Conservation (phyloP, 2,797 vertebrate species). For the Xyrichtys novacula region DNA sequence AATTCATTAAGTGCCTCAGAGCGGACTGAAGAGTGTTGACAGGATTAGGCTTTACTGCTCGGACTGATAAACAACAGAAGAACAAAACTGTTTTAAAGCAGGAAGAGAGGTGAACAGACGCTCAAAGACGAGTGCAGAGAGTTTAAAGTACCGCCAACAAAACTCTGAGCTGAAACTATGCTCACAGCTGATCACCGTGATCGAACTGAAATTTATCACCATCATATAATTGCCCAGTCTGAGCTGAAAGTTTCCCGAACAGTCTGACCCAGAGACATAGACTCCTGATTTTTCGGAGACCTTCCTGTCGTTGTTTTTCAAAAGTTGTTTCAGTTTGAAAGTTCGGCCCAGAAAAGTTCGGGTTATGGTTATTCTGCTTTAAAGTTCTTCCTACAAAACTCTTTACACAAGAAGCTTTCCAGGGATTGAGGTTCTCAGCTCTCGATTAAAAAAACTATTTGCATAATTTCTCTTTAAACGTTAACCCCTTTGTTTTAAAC, state of each 20-base stretch:
- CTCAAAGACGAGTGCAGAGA: not conserved
- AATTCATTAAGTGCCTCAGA: conserved; percentile 19
- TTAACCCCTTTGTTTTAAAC: conserved; percentile 14
- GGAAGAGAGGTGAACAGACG: conserved; percentile 1
- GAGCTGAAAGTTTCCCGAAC: no score
- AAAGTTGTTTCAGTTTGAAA: not conserved
- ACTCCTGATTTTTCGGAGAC: not conserved
- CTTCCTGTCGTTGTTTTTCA: not conserved
- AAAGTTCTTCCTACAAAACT: not conserved
- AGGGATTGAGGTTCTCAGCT: not conserved
- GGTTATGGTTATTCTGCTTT: no score
- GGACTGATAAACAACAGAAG: conserved; percentile 5
- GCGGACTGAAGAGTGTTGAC: conserved; percentile 5
- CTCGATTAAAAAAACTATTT: conserved; percentile 7
- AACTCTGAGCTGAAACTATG: no score
- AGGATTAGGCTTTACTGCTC: conserved; percentile 8
- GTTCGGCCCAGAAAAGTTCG: not conserved
- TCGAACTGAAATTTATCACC: no score
- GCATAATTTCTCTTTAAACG: conserved; percentile 20
- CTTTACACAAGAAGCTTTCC: not conserved
- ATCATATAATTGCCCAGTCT: no score
- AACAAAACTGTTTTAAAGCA: conserved; percentile 2
- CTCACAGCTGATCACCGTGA: no score
- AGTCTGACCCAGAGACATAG: not conserved
- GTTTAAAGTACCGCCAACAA: no score